Evolutionary conservation across 2,888 invertebrate species (phyloP).

Genomic region (Bedellia somnulentella): DNA sequence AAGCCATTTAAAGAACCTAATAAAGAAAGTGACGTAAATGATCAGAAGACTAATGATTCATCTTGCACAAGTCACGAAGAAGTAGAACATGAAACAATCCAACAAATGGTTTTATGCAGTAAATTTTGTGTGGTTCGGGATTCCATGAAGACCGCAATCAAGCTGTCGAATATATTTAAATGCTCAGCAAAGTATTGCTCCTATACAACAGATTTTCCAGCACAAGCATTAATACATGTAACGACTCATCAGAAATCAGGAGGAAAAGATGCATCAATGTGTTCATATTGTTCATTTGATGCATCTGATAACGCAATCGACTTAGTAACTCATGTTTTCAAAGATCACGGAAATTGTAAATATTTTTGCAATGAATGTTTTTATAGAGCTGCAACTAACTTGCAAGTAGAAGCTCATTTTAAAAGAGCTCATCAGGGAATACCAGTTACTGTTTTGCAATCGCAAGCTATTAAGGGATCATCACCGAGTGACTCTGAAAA

Average conservation of each 20-base stretch:
- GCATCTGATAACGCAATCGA: slow-evolving; percentile 27
- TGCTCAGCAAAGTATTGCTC: slow-evolving; percentile 45
- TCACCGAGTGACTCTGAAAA: slow-evolving; percentile 12
- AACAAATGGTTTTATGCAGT: slow-evolving; percentile 28
- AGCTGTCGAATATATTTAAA: slow-evolving; percentile 42
- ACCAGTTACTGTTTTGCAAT: slow-evolving; percentile 17
- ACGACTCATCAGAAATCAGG: slow-evolving; percentile 31
- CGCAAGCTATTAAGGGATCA: slow-evolving; percentile 15
- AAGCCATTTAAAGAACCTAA: slow-evolving; percentile 12
- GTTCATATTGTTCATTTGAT: slow-evolving; percentile 60
- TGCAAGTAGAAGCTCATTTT: slow-evolving; percentile 65
- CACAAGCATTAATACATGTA: slow-evolving; percentile 34
- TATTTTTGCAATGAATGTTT: slow-evolving; percentile 69
- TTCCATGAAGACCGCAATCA: slow-evolving; percentile 45
- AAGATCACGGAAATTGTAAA: slow-evolving; percentile 62
- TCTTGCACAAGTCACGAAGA: slow-evolving; percentile 5
- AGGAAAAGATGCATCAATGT: slow-evolving; percentile 47
- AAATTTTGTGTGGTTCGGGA: slow-evolving; percentile 42
- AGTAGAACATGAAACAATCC: slow-evolving; percentile 31
- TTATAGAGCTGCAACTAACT: slow-evolving; percentile 63
- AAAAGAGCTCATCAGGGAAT: slow-evolving; percentile 23
- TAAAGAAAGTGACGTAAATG: neutral
- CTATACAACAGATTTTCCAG: slow-evolving; percentile 31
- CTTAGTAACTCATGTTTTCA: slow-evolving; percentile 62
- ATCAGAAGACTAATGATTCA: neutral